These are phyloP conservation scores for Lindbergichthys nudifrons DNA, from an alignment of 2,797 vertebrate species.

Conservation along the genomic window DNA sequence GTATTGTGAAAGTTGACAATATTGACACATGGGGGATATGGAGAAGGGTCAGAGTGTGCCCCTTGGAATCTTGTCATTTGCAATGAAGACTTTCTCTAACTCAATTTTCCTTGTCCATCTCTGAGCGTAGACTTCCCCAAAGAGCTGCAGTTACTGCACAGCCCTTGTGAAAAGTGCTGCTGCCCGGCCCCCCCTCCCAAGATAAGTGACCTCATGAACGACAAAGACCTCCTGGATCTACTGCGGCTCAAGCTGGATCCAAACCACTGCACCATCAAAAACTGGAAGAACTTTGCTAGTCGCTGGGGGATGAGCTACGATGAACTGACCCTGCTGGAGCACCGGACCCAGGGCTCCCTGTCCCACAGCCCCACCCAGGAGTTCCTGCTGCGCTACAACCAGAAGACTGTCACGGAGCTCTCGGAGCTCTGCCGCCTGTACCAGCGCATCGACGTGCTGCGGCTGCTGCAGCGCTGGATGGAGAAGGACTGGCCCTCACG, in stretches of 20 bases:
- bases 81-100: neutral
- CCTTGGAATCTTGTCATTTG: neutral
- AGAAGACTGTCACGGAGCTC: conserved; percentile 94
- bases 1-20: neutral
- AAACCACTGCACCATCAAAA: conserved; percentile 96
- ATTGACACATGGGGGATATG: neutral
- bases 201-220: conserved; percentile 97
- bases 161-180: conserved; percentile 80
- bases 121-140: conserved; percentile 76
- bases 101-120: conserved; percentile 14
- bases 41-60: too few species aligned
- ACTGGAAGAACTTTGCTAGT: conserved; percentile 99
- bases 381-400: conserved; percentile 94
- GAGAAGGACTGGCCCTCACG: conserved; percentile 95
- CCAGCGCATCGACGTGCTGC: conserved; percentile 93
- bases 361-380: conserved; percentile 94
- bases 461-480: conserved; percentile 93
- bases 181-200: conserved; percentile 86
- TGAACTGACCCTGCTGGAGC: conserved; percentile 95
- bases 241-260: conserved; percentile 96
- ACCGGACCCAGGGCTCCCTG: conserved; percentile 86
- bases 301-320: conserved; percentile 99
- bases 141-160: conserved; percentile 75
- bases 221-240: conserved; percentile 94
- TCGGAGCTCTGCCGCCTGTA: conserved; percentile 94